Evolutionary conservation across 2,797 vertebrate genomes (phyloP), one percentile per base, ranked within the genome.

Genomic region (Coilia nasus): DNA sequence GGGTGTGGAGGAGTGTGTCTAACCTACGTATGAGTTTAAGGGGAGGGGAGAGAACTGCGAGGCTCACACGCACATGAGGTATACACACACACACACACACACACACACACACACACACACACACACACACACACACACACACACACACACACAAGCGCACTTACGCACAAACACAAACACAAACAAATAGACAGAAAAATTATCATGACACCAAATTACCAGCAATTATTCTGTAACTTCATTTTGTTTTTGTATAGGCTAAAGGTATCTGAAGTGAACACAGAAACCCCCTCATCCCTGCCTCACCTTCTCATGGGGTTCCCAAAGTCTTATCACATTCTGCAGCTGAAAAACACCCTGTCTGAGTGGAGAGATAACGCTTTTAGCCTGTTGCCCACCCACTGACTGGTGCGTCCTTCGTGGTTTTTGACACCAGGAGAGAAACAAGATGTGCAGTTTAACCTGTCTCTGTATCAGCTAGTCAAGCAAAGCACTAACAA

Each of bases 321-420:
- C 67, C 31, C 67, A 7, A 15, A 15, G 54, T 41, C 25, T 82
- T 82, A 56, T 59, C 56, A 19, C 15, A 21, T 82, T 9, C 31
- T 57, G 17, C 25, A 56, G 81, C 25, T 54, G 81, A 56, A 59
- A 35, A 82, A 82, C 81, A 82, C 50, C 81, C 81, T 56, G 31
- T 17, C 25, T 59, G 57, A 19, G 25, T 47, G 17, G 31, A 56
- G 14, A 59, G 50, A 82, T 56, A 56, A 56, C 25, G n/a, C 57
- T 31, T 2, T 21, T 3, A 35, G 28, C 6, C 21, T 56, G 21
- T 46, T 35, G 15, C 31, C 67, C 67, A 75, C 67, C 67, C 67
- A 75, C 67, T 17, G 6, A 41, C 28, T 19, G 6, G 67, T 9
- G 31, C 15, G 12, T 14, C 35, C 67, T 15, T 35, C 19, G 67